These are phyloP conservation scores for Ptychochromis oligacanthus DNA, from an alignment of 2,113 vertebrate species.

Conservation along the genomic window DNA sequence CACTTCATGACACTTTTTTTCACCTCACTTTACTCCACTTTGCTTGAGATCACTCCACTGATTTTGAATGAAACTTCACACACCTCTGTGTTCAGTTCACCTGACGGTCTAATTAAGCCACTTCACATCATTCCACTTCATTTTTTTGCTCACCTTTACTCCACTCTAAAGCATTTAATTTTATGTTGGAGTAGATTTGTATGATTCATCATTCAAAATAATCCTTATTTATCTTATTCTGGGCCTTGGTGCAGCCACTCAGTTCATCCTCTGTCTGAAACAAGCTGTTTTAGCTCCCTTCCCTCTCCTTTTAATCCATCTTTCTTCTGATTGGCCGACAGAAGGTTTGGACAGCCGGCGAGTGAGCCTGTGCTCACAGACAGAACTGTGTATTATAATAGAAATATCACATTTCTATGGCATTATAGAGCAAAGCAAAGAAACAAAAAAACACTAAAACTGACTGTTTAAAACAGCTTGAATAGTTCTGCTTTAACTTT, in stretches of 20 bases:
- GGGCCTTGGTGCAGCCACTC: too few species aligned
- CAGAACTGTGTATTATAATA: too few species aligned
- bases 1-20: background rate
- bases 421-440: too few species aligned
- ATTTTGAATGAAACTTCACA: too few species aligned
- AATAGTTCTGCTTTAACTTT: background rate
- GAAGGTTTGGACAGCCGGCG: too few species aligned
- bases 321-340: background rate
- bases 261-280: background rate
- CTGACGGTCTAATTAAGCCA: background rate
- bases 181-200: too few species aligned
- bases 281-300: background rate
- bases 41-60: background rate
- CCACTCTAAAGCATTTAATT: too few species aligned
- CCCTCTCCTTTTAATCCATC: background rate
- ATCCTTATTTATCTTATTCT: too few species aligned
- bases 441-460: too few species aligned
- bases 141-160: background rate
- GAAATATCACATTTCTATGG: too few species aligned
- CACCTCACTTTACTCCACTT: background rate
- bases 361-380: too few species aligned
- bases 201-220: too few species aligned
- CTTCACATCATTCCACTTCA: background rate
- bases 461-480: background rate
- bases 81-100: background rate